Conservation (phyloP, 1,140 invertebrate species). For the Tetramorium alpestre region DNA sequence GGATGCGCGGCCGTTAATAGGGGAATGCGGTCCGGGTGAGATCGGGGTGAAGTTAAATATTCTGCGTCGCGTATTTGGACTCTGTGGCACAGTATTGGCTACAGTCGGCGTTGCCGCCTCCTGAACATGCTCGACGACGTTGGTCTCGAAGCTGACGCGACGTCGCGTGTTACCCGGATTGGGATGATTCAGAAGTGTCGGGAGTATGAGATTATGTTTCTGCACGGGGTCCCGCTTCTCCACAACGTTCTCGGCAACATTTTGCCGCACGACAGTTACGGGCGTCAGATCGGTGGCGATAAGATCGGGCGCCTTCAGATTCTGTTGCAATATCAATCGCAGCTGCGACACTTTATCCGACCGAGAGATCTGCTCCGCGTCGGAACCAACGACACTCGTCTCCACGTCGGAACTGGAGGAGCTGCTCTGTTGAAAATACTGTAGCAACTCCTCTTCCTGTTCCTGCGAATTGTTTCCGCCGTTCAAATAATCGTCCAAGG, state of each 20-base stretch:
- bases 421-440: conserved; percentile 90
- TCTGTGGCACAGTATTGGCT: conserved; percentile 86
- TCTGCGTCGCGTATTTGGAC: conserved; percentile 89
- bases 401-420: conserved; percentile 82
- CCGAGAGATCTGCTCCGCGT: conserved; percentile 81
- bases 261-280: conserved; percentile 71
- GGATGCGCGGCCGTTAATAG: conserved; percentile 84
- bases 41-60: conserved; percentile 95
- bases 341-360: conserved; percentile 90
- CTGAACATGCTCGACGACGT: conserved; percentile 81
- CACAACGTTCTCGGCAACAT: conserved; percentile 60
- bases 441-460: conserved; percentile 91
- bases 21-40: conserved; percentile 90
- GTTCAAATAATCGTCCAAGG: conserved; percentile 91
- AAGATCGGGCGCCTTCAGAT: conserved; percentile 85
- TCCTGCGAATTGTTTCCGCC: conserved; percentile 92
- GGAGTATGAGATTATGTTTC: conserved; percentile 80
- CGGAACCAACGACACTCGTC: conserved; percentile 67
- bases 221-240: conserved; percentile 76
- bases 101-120: conserved; percentile 64
- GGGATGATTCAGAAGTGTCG: conserved; percentile 79
- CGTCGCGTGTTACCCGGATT: conserved; percentile 81
- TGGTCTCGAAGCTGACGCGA: conserved; percentile 88
- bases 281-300: conserved; percentile 79
- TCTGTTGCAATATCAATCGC: conserved; percentile 90